Base-by-base conservation (phyloP, 92 coral and sea anemone genomes). In the Micromussa lordhowensis region DNA sequence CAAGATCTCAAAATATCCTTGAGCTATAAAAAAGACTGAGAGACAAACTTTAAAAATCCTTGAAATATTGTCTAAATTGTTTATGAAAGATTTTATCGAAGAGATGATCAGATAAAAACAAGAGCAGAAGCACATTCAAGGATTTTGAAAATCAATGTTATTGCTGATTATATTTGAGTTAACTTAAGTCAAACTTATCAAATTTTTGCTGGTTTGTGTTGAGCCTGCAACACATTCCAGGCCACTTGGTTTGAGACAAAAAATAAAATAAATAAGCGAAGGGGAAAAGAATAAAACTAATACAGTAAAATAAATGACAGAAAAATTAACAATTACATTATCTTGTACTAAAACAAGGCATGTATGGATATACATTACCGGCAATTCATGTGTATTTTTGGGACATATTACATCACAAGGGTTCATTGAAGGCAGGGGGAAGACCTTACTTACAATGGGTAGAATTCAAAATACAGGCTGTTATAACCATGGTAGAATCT, bases 201-300 rank as follows among this genome's bases (percentile, higher is more conserved):
- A 64, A 38, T 40, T 44, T 44, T 59, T 32, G 89, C 89, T 86
- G 89, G 83, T 63, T 30, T 77, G 83, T 29, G 64, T 48, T 86
- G 89, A 78, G 29, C 89, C 89, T 77, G 89, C 89, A 86, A 29
- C 82, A 77, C 89, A 86, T 76, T 32, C 83, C 89, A 86, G 89
- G 44, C 89, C 89, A 36, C 66, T 24, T 28, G 29, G 34, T 55
- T 34, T 35, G 24, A 4, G 31, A 35, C 24, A 76, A 55, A 61
- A 58, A 14, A 38, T n/a, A 36, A 63, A 24, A 49, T 30, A 53
- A 58, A 36, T 57, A 16, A 1, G 34, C 26, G 21, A 49, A 72
- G 58, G 26, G 24, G 19, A 38, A 76, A 71, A 18, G 2, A 71
- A 54, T 73, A 51, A 31, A 70, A 57, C 36, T 51, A 24, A 15